Base-by-base conservation (phyloP, 2,888 invertebrate species). In the Cosmia trapezina region DNA sequence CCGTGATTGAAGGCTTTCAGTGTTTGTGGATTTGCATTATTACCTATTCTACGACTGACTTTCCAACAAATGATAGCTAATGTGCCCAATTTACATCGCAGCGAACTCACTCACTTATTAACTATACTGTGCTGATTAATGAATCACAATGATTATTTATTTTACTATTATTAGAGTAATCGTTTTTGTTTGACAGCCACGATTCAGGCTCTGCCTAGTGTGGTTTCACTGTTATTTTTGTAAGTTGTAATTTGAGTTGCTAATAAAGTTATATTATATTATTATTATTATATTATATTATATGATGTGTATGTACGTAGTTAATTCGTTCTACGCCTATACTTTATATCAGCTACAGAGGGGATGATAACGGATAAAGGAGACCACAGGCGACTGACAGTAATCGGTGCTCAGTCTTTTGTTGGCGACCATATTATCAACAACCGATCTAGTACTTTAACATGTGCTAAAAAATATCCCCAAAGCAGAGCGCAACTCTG, bases 121-220 rank as follows among this genome's bases (percentile, higher is more conserved):
- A 59, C 63, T 22, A 57, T 69, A 73, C 56, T 57, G 73, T 71
- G 76, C 66, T 69, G n/a, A 64, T 63, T 63, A 63, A 80, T 71
- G 60, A 37, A 65, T 61, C 45, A 71, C 37, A 69, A 69, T 73
- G n/a, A n/a, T n/a, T n/a, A n/a, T n/a, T n/a, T n/a, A n/a, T n/a
- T n/a, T n/a, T n/a, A n/a, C n/a, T n/a, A n/a, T n/a, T n/a, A n/a
- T n/a, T n/a, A n/a, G n/a, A n/a, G n/a, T n/a, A n/a, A n/a, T n/a
- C n/a, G n/a, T n/a, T n/a, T n/a, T n/a, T n/a, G n/a, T n/a, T n/a
- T n/a, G n/a, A n/a, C n/a, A n/a, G n/a, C n/a, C n/a, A n/a, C n/a
- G n/a, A n/a, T n/a, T n/a, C n/a, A n/a, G n/a, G n/a, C n/a, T n/a
- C n/a, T n/a, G n/a, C n/a, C n/a, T n/a, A n/a, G n/a, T n/a, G n/a